These are phyloP conservation scores for Sthenelais limicola DNA, from an alignment of 2,888 invertebrate species.

Conservation along the genomic window DNA sequence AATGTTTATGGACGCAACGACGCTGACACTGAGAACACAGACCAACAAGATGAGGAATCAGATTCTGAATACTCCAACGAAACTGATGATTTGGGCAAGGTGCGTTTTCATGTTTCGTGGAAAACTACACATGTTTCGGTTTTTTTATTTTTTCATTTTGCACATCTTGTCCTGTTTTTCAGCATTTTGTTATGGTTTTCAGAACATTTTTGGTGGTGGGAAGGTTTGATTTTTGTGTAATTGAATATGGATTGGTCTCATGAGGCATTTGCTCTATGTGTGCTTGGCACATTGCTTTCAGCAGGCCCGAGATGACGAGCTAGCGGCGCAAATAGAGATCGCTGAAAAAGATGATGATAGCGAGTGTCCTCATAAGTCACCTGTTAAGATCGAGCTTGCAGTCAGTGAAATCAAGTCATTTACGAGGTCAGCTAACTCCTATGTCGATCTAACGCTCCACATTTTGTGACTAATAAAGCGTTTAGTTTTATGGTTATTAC, in stretches of 20 bases:
- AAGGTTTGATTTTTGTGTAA: too few species aligned
- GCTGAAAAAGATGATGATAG: conserved; percentile 61
- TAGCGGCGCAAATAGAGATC: conserved; percentile 62
- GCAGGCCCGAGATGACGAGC: conserved; percentile 65
- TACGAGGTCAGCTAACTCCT: conserved; percentile 59
- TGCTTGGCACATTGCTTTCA: conserved; percentile 36
- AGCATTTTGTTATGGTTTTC: too few species aligned
- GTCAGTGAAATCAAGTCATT: conserved; percentile 71
- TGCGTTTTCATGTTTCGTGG: too few species aligned
- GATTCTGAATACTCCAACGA: conserved; percentile 50
- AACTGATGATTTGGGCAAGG: conserved; percentile 66
- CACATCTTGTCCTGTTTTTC: too few species aligned
- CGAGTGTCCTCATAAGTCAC: conserved; percentile 55
- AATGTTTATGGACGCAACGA: conserved; percentile 21
- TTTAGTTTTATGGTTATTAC: not conserved
- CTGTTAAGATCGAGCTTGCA: conserved; percentile 66
- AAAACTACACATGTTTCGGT: too few species aligned
- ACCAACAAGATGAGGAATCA: conserved; percentile 50
- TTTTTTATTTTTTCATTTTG: too few species aligned
- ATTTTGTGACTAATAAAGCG: not conserved
- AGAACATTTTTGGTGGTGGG: too few species aligned
- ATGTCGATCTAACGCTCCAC: too few species aligned
- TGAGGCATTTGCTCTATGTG: conserved; percentile 26
- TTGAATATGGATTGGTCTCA: too few species aligned
- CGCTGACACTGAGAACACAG: conserved; percentile 26